Evolutionary conservation across 2,113 vertebrate species (phyloP).

Genomic region (Alethe diademata): DNA sequence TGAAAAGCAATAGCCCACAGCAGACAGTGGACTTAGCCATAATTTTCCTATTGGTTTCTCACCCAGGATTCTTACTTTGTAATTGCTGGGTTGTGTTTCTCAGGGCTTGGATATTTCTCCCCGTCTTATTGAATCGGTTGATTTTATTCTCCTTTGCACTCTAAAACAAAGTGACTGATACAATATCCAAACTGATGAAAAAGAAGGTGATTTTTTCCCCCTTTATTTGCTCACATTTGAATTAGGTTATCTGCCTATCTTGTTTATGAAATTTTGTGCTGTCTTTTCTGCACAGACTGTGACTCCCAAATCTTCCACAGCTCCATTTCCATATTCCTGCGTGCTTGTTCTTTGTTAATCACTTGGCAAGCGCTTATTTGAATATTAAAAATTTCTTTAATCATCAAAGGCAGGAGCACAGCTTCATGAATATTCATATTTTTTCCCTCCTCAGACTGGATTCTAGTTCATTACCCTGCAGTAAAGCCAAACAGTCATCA

Average conservation of each 20-base stretch:
- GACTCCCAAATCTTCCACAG: conserved; percentile 83
- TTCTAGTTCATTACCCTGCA: conserved; percentile 99
- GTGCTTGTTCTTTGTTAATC: conserved; percentile 96
- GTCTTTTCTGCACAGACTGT: conserved; percentile 75
- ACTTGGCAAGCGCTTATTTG: conserved; percentile 99
- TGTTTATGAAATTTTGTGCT: conserved; percentile 80
- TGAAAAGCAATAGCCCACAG: conserved; percentile 42
- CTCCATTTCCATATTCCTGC: conserved; percentile 92
- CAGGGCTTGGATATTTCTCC: not conserved
- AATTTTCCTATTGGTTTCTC: conserved; percentile 53
- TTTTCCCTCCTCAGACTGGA: conserved; percentile 87
- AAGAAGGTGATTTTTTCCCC: conserved; percentile 34
- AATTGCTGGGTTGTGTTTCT: conserved; percentile 50
- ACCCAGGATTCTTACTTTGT: conserved; percentile 49
- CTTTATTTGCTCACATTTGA: conserved; percentile 73
- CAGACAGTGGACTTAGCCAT: not conserved
- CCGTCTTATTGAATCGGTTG: not conserved
- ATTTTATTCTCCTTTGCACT: conserved; percentile 42
- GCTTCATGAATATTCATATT: conserved; percentile 99
- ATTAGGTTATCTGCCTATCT: conserved; percentile 82
- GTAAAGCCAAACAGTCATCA: conserved; percentile 98
- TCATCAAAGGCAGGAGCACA: conserved; percentile 98
- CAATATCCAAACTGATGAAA: conserved; percentile 70
- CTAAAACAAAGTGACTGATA: conserved; percentile 75
- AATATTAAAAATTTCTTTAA: conserved; percentile 99